phyloP scores from a whole-genome alignment of 2,888 invertebrate genomes.

The Callinectes sapidus region DNA sequence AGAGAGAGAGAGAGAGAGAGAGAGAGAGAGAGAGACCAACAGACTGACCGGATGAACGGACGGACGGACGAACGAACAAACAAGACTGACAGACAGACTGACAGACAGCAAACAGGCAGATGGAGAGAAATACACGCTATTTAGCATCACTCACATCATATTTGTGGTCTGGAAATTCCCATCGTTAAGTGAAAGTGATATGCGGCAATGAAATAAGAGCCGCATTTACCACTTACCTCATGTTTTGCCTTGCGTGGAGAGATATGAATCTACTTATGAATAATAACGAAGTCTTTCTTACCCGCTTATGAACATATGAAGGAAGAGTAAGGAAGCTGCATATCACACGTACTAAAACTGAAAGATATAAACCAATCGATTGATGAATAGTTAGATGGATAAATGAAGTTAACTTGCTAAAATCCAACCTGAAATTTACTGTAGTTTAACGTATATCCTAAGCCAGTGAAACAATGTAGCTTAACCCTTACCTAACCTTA shows the following conservation, averaged over 20 bases:
- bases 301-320: background rate
- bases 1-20: constrained; percentile 22
- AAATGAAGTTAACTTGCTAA: too few relatives aligned
- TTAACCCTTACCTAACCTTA: too few relatives aligned
- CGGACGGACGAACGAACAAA: background rate
- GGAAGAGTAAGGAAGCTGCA: background rate
- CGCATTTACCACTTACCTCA: too few relatives aligned
- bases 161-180: background rate
- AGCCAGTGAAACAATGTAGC: too few relatives aligned
- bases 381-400: too few relatives aligned
- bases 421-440: too few relatives aligned
- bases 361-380: too few relatives aligned
- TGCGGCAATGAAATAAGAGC: background rate
- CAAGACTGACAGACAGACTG: background rate
- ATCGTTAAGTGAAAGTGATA: background rate
- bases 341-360: background rate
- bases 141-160: background rate
- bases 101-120: background rate
- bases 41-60: background rate
- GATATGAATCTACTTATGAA: background rate
- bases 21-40: background rate
- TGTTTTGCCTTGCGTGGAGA: background rate
- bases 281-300: background rate
- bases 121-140: background rate
- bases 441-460: too few relatives aligned